Percentiles rank a stretch among this genome's conserved stretches.
Evolutionary conservation across 2,888 invertebrate species (phyloP).

Genomic region (Brenthis hecate): DNA sequence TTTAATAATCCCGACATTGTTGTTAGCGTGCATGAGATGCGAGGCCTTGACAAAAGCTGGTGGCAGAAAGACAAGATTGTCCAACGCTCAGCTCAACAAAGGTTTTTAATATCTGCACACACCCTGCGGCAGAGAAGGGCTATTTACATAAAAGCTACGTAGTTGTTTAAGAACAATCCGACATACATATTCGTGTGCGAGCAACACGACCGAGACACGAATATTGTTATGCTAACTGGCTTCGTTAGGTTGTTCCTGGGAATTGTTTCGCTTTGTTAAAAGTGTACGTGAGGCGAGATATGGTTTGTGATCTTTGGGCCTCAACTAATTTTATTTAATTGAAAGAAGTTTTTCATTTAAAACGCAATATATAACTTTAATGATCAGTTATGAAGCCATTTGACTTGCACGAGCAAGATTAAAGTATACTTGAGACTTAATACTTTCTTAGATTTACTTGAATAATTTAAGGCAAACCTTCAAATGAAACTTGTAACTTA

Average conservation of each 20-base stretch:
- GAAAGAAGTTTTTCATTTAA: constrained; percentile 38
- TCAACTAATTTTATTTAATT: constrained; percentile 61
- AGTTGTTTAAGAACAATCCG: constrained; percentile 72
- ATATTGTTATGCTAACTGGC: constrained; percentile 80
- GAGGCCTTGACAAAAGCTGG: constrained; percentile 44
- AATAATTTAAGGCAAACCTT: not conserved
- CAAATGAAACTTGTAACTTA: too few species aligned
- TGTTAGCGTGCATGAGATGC: constrained; percentile 36
- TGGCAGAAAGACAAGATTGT: constrained; percentile 54
- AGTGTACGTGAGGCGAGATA: constrained; percentile 64
- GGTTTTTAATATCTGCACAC: constrained; percentile 77
- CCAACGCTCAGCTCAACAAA: constrained; percentile 63
- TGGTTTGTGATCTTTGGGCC: constrained; percentile 60
- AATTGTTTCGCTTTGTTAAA: constrained; percentile 73
- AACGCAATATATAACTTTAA: constrained; percentile 7
- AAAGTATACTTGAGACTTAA: too few species aligned
- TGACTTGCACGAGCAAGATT: not conserved
- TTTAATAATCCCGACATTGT: constrained; percentile 33
- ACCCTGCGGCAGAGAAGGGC: constrained; percentile 66
- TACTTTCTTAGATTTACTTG: not conserved
- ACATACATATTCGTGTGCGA: constrained; percentile 56
- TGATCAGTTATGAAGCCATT: constrained; percentile 2
- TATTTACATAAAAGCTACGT: constrained; percentile 77
- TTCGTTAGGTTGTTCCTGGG: constrained; percentile 80
- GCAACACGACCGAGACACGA: constrained; percentile 59